These are phyloP conservation scores for Leuciscus waleckii DNA, from an alignment of 2,797 vertebrate genomes.

Conservation along the genomic window DNA sequence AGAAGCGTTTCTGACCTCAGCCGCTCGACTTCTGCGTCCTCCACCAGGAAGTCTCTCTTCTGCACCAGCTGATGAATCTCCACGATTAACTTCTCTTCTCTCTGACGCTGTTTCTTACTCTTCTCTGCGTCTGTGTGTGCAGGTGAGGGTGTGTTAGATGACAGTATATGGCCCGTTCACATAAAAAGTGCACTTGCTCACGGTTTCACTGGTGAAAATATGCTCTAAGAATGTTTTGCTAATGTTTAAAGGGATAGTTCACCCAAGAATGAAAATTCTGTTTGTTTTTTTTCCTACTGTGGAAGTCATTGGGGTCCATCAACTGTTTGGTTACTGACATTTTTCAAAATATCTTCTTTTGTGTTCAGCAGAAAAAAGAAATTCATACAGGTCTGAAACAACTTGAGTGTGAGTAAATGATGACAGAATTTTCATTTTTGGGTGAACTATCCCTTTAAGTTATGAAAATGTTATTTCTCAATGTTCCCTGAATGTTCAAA, in stretches of 20 bases:
- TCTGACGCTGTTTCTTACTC: conserved; percentile 86
- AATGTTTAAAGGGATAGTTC: background rate
- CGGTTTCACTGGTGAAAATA: background rate
- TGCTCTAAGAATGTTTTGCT: background rate
- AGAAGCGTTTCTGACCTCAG: conserved; percentile 81
- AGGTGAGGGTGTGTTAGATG: conserved; percentile 79
- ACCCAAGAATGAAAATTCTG: no score
- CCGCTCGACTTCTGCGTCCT: conserved; percentile 96
- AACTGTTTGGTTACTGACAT: no score
- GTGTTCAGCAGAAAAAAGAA: no score
- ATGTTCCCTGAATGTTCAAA: background rate
- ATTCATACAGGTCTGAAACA: no score
- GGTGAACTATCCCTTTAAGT: no score
- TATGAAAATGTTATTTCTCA: background rate
- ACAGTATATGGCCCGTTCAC: background rate
- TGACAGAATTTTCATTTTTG: no score
- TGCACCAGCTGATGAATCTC: conserved; percentile 97
- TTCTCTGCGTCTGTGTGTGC: conserved; percentile 88
- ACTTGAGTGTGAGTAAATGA: no score
- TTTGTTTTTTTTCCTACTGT: no score
- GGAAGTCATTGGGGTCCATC: no score
- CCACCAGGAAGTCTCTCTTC: conserved; percentile 97
- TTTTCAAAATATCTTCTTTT: no score
- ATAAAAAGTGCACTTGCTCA: background rate
- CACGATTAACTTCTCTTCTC: conserved; percentile 93